Conservation (phyloP, 2,888 invertebrate genomes). For the Trilocha varians region DNA sequence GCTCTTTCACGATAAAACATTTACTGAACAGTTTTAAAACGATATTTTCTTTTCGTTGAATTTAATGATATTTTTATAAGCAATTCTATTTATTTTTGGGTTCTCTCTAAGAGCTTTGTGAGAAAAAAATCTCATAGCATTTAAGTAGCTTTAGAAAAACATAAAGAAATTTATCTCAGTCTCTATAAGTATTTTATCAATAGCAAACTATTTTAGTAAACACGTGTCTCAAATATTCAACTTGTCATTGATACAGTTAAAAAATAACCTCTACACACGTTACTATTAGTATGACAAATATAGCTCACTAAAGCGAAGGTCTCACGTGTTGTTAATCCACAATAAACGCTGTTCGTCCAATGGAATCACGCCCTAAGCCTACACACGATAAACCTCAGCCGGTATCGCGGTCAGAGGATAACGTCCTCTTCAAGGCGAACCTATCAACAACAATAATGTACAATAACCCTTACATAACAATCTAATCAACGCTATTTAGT, state of each 20-base stretch:
- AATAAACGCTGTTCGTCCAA: not conserved
- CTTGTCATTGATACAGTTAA: not conserved
- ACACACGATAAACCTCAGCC: slow-evolving; percentile 36
- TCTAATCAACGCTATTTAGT: slow-evolving; percentile 29
- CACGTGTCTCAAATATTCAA: not conserved
- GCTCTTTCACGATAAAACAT: not conserved
- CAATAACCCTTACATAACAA: slow-evolving; percentile 42
- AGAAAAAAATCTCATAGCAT: too few relatives aligned
- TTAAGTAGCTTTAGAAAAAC: too few relatives aligned
- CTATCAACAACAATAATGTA: slow-evolving; percentile 33
- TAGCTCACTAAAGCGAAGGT: not conserved
- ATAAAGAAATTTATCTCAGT: too few relatives aligned
- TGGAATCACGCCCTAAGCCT: slow-evolving; percentile 5
- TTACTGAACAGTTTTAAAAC: not conserved
- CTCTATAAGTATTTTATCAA: too few relatives aligned
- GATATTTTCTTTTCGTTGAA: not conserved
- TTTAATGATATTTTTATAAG: too few relatives aligned
- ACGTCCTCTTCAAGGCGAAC: slow-evolving; percentile 60
- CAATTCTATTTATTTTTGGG: too few relatives aligned
- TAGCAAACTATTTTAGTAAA: not conserved
- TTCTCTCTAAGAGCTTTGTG: too few relatives aligned
- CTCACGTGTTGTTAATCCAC: not conserved
- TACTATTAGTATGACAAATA: too few relatives aligned
- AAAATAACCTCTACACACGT: not conserved
- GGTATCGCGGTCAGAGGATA: slow-evolving; percentile 52